phyloP scores from a whole-genome alignment of 1,140 invertebrate species.

The Spodoptera litura region DNA sequence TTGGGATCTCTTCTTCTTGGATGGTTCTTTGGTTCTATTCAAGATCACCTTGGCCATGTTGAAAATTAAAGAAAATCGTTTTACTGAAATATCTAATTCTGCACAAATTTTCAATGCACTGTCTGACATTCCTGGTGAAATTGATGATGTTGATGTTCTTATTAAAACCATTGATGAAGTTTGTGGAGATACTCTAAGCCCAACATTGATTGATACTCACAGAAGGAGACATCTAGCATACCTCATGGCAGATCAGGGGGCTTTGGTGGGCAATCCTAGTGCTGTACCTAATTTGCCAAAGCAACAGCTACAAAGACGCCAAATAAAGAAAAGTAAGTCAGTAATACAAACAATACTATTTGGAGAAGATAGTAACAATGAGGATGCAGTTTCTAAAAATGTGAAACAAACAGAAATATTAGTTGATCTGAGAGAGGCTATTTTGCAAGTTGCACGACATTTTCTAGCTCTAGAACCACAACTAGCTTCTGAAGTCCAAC shows the following conservation, averaged over 20 bases:
- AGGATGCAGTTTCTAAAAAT: conserved; percentile 98
- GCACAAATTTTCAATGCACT: conserved; percentile 98
- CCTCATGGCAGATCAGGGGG: conserved; percentile 98
- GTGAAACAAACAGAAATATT: conserved; percentile 97
- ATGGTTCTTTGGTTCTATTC: conserved; percentile 98
- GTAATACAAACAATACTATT: conserved; percentile 96
- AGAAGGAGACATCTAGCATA: conserved; percentile 96
- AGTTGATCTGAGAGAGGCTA: conserved; percentile 98
- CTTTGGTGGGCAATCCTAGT: conserved; percentile 95
- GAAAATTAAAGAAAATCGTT: conserved; percentile 95
- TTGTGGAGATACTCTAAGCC: conserved; percentile 90
- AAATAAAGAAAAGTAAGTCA: conserved; percentile 96
- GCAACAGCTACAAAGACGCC: conserved; percentile 93
- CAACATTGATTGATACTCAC: conserved; percentile 96
- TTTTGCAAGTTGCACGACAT: conserved; percentile 95
- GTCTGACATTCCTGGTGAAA: conserved; percentile 97
- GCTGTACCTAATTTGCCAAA: conserved; percentile 96
- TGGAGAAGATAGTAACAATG: conserved; percentile 90
- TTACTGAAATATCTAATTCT: conserved; percentile 94
- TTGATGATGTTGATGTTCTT: conserved; percentile 94
- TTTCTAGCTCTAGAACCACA: conserved; percentile 94
- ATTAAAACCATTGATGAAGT: conserved; percentile 86
- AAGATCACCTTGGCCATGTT: conserved; percentile 98
- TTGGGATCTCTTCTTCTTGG: conserved; percentile 98
- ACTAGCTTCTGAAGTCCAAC: conserved; percentile 89